Conservation (phyloP, 1,140 invertebrate species). For the Pseudomyrmex dendroicus region DNA sequence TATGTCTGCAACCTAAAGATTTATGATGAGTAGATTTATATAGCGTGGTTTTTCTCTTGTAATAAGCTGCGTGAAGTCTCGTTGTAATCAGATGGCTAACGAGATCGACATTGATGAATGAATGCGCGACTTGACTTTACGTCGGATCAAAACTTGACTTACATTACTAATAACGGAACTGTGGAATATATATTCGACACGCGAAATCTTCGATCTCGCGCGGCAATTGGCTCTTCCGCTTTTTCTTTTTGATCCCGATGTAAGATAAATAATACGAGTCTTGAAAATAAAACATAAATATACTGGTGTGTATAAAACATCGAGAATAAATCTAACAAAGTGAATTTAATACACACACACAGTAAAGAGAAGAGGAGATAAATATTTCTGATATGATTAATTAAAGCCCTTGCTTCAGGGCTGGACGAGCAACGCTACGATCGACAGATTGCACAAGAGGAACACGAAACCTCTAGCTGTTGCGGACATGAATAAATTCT, state of each 20-base stretch:
- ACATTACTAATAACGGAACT: constrained; percentile 21
- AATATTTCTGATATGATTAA: not conserved
- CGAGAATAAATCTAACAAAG: not conserved
- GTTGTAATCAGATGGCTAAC: constrained; percentile 58
- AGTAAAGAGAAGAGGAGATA: not conserved
- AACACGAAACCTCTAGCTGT: constrained; percentile 65
- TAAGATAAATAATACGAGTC: too few species aligned
- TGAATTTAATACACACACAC: not conserved
- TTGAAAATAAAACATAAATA: too few species aligned
- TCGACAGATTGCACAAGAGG: constrained; percentile 66
- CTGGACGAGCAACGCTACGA: constrained; percentile 76
- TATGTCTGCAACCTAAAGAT: constrained; percentile 26
- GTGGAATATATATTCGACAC: not conserved
- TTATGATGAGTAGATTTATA: constrained; percentile 70
- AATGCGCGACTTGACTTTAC: constrained; percentile 32
- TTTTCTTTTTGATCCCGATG: not conserved
- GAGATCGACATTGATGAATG: constrained; percentile 71
- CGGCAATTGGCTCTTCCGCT: not conserved
- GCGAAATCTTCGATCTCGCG: not conserved
- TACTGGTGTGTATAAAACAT: too few species aligned
- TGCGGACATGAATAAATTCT: constrained; percentile 74
- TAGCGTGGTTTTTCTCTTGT: constrained; percentile 58
- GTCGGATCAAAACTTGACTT: constrained; percentile 32
- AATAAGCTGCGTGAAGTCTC: constrained; percentile 62
- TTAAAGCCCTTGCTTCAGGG: constrained; percentile 70